A percentile compares a stretch with the other conserved stretches of the same genome.
Evolutionary conservation across 1,140 invertebrate genomes (phyloP).

Genomic region (Lordiphosa mommai): DNA sequence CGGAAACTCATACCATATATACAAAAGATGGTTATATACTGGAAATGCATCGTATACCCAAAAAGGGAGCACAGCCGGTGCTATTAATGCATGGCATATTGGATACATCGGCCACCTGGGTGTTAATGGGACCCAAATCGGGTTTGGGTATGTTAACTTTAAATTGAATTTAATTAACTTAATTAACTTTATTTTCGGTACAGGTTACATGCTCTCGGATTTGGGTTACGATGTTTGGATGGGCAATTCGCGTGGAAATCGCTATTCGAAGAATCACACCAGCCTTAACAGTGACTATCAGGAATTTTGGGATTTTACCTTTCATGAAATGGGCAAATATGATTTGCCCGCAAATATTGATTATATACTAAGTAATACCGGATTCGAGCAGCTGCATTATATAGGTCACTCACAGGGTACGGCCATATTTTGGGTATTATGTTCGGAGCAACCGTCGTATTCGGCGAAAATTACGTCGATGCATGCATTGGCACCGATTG

Average conservation of each 20-base stretch:
- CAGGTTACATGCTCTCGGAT: slow-evolving; percentile 80
- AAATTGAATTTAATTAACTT: neutral
- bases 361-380: slow-evolving; percentile 84
- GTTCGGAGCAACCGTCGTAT: slow-evolving; percentile 83
- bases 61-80: slow-evolving; percentile 73
- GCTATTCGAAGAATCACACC: slow-evolving; percentile 83
- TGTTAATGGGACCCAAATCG: slow-evolving; percentile 85
- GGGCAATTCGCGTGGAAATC: slow-evolving; percentile 86
- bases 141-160: slow-evolving; percentile 79
- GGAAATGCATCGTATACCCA: slow-evolving; percentile 81
- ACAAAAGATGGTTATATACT: slow-evolving; percentile 82
- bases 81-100: slow-evolving; percentile 87
- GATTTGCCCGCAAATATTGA: slow-evolving; percentile 90
- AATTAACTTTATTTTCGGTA: neutral
- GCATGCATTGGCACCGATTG: slow-evolving; percentile 86
- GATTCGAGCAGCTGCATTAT: slow-evolving; percentile 83
- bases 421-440: slow-evolving; percentile 84
- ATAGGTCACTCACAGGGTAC: slow-evolving; percentile 87
- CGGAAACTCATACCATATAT: slow-evolving; percentile 81
- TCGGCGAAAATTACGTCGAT: slow-evolving; percentile 84
- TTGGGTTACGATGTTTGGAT: slow-evolving; percentile 88
- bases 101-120: slow-evolving; percentile 85
- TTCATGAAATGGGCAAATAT: slow-evolving; percentile 88
- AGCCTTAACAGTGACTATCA: slow-evolving; percentile 82
- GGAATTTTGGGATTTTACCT: slow-evolving; percentile 89